Base-by-base conservation (phyloP, 2,113 vertebrate species). In the Embiotoca jacksoni region DNA sequence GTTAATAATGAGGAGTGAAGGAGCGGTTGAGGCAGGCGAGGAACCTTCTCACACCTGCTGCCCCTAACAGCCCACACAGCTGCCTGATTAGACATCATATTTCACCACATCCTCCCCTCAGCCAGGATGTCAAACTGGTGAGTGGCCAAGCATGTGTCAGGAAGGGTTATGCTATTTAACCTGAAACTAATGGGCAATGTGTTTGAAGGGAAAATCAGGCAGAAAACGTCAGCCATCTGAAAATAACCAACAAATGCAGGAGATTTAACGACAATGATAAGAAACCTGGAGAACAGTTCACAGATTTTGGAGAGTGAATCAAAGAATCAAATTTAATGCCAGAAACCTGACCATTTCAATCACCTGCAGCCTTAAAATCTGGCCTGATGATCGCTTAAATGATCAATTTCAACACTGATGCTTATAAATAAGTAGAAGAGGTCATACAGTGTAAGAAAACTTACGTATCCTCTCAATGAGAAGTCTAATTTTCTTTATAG, bases 41-140 rank as follows among this genome's bases (percentile, higher is more conserved):
- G 52, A 73, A 75, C 79, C 70, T 67, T 54, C 58, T 81, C 77
- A 87, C 91, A 93, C 90, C 91, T 93, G 92, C 84, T 91, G 75
- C 79, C 63, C 75, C 23, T 58, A 35, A 10, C 47, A 7, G 54
- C 80, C 60, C 55, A 63, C 80, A 64, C 72, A n/a, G 72, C 73
- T 69, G 73, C 55, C 71, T 82, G 74, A 87, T 83, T 84, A 71
- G 70, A 75, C 75, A 63, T 76, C 54, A 44, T 72, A 50, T 76
- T 33, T 63, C 57, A 64, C 67, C 59, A 11, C 67, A 78, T 82
- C 70, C 69, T 41, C 59, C 57, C 52, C 63, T 62, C 60, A 71
- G 53, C 16, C 47, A 49, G 54, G 52, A 74, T 47, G 76, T 83
- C 81, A 78, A 36, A 59, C 55, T 54, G 55, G 41, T 66, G 46